Percentiles rank a stretch among this genome's conserved stretches.
Conservation (phyloP, 2,113 vertebrate genomes). For the Labeo catla region DNA sequence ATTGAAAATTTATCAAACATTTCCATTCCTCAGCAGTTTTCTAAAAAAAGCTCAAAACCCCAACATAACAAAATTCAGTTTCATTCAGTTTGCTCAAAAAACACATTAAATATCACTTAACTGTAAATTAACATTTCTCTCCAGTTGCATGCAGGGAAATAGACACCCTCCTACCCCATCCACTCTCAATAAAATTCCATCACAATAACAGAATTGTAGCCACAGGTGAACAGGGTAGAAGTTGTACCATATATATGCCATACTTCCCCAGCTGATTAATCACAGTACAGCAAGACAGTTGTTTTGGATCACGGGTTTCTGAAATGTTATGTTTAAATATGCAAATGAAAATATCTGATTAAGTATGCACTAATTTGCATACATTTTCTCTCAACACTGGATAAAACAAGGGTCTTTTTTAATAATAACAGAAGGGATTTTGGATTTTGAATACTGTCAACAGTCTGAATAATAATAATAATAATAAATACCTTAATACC, state of each 20-base stretch:
- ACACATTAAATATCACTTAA: conserved; percentile 11
- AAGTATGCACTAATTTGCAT: neutral
- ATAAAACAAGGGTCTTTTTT: neutral
- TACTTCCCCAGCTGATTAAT: neutral
- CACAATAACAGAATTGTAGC: neutral
- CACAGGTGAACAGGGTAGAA: neutral
- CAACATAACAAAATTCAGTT: no score
- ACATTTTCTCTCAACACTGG: neutral
- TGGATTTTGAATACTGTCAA: neutral
- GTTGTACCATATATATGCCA: neutral
- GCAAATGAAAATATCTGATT: neutral
- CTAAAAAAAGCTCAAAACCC: neutral
- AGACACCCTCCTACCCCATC: neutral
- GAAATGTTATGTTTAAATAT: neutral
- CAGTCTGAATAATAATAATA: no score
- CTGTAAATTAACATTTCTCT: neutral
- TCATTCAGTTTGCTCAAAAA: neutral
- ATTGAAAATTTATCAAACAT: neutral
- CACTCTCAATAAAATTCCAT: neutral
- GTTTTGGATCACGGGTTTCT: neutral
- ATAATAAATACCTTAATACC: no score
- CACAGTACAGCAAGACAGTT: neutral
- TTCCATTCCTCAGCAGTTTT: neutral
- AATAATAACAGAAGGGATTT: neutral
- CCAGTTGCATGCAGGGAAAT: neutral